These are phyloP conservation scores for Triops cancriformis DNA, from an alignment of 1,140 invertebrate species.

Conservation along the genomic window DNA sequence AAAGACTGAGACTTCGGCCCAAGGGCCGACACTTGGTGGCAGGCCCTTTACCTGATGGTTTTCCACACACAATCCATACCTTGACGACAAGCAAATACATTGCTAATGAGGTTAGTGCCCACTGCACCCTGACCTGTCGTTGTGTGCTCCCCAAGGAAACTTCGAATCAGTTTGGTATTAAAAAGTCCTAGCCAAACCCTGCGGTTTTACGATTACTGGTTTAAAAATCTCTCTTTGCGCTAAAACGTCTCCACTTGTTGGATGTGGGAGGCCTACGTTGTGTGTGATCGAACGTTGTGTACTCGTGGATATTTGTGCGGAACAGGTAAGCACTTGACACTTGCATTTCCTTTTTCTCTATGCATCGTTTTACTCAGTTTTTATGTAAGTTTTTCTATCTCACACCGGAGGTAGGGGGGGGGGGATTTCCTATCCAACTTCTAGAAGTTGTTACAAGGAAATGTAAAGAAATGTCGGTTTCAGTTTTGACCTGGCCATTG, in stretches of 20 bases:
- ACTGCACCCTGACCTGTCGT: neutral
- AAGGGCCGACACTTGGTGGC: slow-evolving; percentile 11
- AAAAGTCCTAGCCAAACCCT: too few species aligned
- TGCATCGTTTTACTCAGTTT: neutral
- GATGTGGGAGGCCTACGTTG: neutral
- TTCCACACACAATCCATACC: slow-evolving; percentile 5
- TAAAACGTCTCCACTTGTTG: neutral
- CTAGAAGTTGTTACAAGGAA: too few species aligned
- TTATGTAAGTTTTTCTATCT: too few species aligned
- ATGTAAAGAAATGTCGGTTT: neutral
- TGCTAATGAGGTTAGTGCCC: neutral
- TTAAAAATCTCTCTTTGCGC: neutral
- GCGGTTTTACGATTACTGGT: too few species aligned
- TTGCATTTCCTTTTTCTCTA: neutral
- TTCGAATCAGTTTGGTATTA: neutral
- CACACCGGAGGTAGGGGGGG: too few species aligned
- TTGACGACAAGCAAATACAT: neutral
- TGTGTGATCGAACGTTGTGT: neutral
- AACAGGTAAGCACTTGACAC: neutral
- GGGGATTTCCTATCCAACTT: too few species aligned
- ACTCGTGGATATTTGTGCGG: neutral
- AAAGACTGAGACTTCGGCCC: slow-evolving; percentile 6
- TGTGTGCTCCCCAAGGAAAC: neutral
- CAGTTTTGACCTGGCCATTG: neutral
- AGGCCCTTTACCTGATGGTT: neutral